Conservation (phyloP, 2,113 vertebrate genomes). For the Myotis davidii region DNA sequence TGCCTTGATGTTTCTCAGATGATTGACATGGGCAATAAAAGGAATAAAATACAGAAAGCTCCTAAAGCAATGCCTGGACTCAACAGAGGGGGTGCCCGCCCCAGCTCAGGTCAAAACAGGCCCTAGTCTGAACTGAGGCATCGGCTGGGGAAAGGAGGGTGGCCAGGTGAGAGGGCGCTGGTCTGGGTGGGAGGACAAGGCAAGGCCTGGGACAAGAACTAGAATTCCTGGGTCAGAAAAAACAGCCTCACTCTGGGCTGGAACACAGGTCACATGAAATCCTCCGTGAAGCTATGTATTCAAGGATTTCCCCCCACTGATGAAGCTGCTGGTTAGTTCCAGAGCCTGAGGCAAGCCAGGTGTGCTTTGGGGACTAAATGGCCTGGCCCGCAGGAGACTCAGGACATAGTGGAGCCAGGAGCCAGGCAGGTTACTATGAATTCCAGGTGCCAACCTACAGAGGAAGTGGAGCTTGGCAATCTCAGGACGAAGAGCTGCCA, state of each 20-base stretch:
- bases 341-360: background rate
- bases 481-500: constrained; percentile 35
- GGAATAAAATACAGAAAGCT: background rate
- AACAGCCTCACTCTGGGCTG: background rate
- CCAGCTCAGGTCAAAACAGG: background rate
- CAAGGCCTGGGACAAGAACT: background rate
- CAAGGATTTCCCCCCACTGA: background rate
- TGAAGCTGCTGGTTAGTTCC: background rate
- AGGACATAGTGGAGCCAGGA: background rate
- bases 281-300: accelerated
- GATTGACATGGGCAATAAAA: background rate
- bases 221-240: background rate
- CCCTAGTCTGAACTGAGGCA: background rate
- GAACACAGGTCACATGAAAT: accelerated
- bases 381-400: background rate
- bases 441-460: constrained; percentile 8
- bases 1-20: background rate
- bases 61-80: background rate
- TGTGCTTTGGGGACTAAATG: background rate
- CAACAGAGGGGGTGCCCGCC: too few relatives aligned
- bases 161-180: background rate
- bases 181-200: background rate
- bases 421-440: background rate
- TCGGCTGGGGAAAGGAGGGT: background rate
- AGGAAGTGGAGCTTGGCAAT: background rate